These are phyloP conservation scores for Vipera latastei DNA, from an alignment of 2,797 vertebrate species.

Conservation along the genomic window DNA sequence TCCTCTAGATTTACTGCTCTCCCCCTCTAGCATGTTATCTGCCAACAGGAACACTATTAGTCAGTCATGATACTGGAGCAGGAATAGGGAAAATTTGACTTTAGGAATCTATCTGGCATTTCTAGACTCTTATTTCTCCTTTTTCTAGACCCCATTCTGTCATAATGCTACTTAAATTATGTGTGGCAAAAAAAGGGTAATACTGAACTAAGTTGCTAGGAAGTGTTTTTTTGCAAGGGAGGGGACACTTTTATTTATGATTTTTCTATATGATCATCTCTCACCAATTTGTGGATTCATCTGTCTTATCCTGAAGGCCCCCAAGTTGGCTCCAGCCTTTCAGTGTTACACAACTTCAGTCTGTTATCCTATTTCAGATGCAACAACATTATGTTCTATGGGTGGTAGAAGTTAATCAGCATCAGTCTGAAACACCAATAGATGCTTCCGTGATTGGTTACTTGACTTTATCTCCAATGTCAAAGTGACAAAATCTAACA, in stretches of 20 bases:
- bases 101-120: background rate
- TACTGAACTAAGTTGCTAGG: background rate
- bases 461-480: background rate
- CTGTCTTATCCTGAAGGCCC: background rate
- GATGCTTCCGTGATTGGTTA: background rate
- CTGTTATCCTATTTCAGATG: background rate
- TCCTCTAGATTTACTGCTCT: background rate
- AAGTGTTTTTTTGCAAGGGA: background rate
- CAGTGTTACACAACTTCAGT: background rate
- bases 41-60: background rate
- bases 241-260: background rate
- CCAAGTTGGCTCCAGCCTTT: background rate
- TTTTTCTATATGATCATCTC: background rate
- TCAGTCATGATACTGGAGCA: background rate
- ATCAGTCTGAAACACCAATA: background rate
- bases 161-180: background rate
- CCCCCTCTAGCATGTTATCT: background rate
- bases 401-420: background rate
- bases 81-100: background rate
- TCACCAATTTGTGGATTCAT: background rate
- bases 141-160: background rate
- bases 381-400: background rate
- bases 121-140: background rate
- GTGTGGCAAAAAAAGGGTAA: background rate
- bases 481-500: background rate